phyloP scores from a whole-genome alignment of 1,140 invertebrate genomes.

The Zaprionus nigranus region DNA sequence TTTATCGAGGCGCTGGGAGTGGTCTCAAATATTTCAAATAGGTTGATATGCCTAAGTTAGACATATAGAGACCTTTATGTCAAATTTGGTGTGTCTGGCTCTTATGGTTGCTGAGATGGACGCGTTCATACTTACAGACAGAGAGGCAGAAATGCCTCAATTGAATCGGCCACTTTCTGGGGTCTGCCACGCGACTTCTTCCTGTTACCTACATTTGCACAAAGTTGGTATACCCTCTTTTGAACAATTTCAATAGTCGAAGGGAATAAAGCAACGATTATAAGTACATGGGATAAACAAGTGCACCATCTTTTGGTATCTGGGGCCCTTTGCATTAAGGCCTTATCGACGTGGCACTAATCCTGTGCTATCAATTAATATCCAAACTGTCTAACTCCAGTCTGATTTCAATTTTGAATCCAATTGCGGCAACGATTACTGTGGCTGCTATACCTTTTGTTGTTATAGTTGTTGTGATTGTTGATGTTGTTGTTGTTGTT shows the following conservation, averaged over 20 bases:
- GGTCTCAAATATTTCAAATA: too few relatives aligned
- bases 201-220: too few relatives aligned
- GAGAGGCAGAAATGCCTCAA: too few relatives aligned
- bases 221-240: too few relatives aligned
- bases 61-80: not conserved
- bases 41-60: too few relatives aligned
- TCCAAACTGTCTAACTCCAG: constrained; percentile 14
- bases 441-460: constrained; percentile 11
- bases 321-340: not conserved
- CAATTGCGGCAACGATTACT: constrained; percentile 24
- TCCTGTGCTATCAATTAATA: constrained; percentile 64
- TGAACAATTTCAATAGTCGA: too few relatives aligned
- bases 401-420: constrained; percentile 16
- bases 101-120: too few relatives aligned
- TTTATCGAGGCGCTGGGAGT: too few relatives aligned
- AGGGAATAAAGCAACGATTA: not conserved
- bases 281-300: not conserved
- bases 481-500: too few relatives aligned
- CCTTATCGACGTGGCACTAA: constrained; percentile 18
- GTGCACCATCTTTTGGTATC: not conserved
- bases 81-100: not conserved
- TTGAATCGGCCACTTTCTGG: too few relatives aligned
- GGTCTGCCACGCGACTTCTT: too few relatives aligned
- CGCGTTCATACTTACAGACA: not conserved
- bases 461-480: constrained; percentile 23